Percentiles rank a stretch among this genome's conserved stretches.
These are phyloP conservation scores for Pelobates fuscus DNA, from an alignment of 2,113 vertebrate genomes.

Conservation along the genomic window DNA sequence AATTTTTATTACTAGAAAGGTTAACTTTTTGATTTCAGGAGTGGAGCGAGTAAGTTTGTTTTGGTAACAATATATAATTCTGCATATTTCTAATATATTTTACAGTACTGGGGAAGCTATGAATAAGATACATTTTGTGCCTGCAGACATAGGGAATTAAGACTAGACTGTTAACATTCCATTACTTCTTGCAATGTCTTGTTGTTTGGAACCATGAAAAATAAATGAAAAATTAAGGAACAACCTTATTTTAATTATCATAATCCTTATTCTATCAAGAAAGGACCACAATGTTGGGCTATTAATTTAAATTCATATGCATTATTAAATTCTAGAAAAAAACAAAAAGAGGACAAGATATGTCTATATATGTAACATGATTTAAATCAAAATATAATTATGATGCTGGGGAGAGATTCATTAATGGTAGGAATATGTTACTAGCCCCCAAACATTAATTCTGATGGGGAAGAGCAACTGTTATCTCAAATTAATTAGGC, in stretches of 20 bases:
- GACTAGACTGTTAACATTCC: constrained; percentile 24
- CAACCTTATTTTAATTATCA: background rate
- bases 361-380: no score
- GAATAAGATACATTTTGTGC: constrained; percentile 25
- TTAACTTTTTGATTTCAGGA: background rate
- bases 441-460: no score
- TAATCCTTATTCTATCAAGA: no score
- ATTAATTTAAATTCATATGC: no score
- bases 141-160: constrained; percentile 28
- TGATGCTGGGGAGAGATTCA: no score
- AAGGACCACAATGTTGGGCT: no score
- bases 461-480: no score
- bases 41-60: background rate
- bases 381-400: no score
- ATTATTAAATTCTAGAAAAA: no score
- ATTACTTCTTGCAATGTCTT: constrained; percentile 3
- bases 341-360: no score
- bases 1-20: background rate
- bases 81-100: background rate
- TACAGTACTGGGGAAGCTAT: background rate
- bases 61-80: background rate
- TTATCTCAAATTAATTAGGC: no score
- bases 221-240: constrained; percentile 18
- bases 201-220: constrained; percentile 19
- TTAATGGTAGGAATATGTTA: no score